phyloP scores from a whole-genome alignment of 2,797 vertebrate species.

The Tarsius wallacei region DNA sequence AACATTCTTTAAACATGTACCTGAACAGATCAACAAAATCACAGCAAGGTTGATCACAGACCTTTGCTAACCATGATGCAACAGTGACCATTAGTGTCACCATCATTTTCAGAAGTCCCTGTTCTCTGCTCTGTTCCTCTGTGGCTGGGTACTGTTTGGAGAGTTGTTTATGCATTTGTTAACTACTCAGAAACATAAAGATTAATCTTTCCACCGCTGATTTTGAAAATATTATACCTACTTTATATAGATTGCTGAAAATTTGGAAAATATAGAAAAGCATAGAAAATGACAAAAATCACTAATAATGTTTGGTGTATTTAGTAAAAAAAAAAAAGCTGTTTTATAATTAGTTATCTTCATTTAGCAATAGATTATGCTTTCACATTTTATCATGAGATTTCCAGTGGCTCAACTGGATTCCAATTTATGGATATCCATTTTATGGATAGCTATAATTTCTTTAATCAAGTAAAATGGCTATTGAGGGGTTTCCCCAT shows the following conservation, averaged over 20 bases:
- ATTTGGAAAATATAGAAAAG: conserved; percentile 26
- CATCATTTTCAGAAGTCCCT: background rate
- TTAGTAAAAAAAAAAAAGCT: background rate
- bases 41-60: background rate
- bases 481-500: background rate
- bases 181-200: conserved; percentile 43
- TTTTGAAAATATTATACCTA: background rate
- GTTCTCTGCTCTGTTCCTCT: background rate
- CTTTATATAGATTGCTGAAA: background rate
- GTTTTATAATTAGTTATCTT: background rate
- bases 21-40: background rate
- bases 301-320: conserved; percentile 16
- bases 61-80: background rate
- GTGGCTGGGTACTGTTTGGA: background rate
- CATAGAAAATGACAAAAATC: conserved; percentile 45
- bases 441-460: background rate
- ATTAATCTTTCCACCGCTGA: background rate
- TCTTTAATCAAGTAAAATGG: background rate
- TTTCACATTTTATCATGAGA: conserved; percentile 18
- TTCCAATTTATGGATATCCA: background rate
- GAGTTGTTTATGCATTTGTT: background rate
- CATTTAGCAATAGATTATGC: background rate
- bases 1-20: background rate
- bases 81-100: background rate
- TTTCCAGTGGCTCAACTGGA: background rate